These are phyloP conservation scores for Ornithoptera priamus DNA, from an alignment of 2,888 invertebrate genomes.

Conservation along the genomic window DNA sequence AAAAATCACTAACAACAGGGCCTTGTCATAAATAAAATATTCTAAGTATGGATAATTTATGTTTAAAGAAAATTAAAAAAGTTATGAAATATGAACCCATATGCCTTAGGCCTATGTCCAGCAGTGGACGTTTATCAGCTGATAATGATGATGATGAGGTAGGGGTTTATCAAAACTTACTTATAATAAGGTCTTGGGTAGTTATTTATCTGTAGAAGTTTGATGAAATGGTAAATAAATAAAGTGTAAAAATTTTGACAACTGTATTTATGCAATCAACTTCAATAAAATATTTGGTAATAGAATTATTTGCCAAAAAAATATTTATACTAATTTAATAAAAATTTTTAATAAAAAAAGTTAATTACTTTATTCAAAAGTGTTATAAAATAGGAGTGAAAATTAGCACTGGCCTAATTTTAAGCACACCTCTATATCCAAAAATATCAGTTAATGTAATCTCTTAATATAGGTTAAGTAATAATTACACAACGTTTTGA, in stretches of 20 bases:
- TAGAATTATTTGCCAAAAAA: neutral
- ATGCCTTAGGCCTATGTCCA: too few species aligned
- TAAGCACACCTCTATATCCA: neutral
- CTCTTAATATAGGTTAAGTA: too few species aligned
- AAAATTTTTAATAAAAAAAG: too few species aligned
- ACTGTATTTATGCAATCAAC: neutral
- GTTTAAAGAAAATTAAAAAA: neutral
- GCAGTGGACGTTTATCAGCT: too few species aligned
- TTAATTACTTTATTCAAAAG: too few species aligned
- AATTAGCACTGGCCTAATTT: neutral
- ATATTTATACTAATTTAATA: neutral
- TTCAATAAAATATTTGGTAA: neutral
- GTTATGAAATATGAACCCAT: neutral
- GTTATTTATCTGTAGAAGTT: neutral
- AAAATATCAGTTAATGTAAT: neutral
- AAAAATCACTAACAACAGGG: neutral
- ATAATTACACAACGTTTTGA: neutral
- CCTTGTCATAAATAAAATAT: neutral
- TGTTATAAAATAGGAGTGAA: neutral
- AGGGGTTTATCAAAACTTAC: neutral
- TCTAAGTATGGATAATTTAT: neutral
- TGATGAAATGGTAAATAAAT: neutral
- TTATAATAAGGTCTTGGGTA: neutral
- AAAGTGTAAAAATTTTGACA: neutral
- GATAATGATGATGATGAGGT: too few species aligned